These are phyloP conservation scores for Leptonema lineaticorne DNA, from an alignment of 1,140 invertebrate species.

Conservation along the genomic window DNA sequence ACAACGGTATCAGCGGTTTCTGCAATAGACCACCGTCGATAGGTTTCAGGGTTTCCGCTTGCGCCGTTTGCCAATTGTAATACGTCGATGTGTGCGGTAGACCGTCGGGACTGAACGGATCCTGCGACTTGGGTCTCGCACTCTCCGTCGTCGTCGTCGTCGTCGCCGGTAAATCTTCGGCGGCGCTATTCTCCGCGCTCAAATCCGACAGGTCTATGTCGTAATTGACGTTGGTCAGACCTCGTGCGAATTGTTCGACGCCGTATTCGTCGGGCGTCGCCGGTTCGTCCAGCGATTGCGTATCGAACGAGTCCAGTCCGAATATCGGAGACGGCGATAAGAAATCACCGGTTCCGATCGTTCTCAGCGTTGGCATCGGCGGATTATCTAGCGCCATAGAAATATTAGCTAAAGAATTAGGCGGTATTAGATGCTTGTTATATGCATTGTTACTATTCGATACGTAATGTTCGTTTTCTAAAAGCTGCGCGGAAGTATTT, in stretches of 20 bases:
- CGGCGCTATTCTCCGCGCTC: constrained; percentile 66
- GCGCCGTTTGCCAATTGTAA: constrained; percentile 37
- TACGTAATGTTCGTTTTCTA: background rate
- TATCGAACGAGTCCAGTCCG: constrained; percentile 55
- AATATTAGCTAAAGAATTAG: constrained; percentile 43
- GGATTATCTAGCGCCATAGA: constrained; percentile 34
- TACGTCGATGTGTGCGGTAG: constrained; percentile 42
- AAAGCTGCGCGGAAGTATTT: background rate
- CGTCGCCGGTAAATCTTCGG: constrained; percentile 57
- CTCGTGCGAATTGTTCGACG: constrained; percentile 54
- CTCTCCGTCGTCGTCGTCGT: constrained; percentile 28
- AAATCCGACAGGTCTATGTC: constrained; percentile 71
- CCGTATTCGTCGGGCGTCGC: constrained; percentile 61
- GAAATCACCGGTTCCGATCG: constrained; percentile 50
- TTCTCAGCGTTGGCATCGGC: constrained; percentile 38
- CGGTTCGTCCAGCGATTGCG: constrained; percentile 57
- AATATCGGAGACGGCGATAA: constrained; percentile 58
- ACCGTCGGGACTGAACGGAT: constrained; percentile 49
- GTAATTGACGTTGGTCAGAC: constrained; percentile 69
- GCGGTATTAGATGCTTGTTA: constrained; percentile 48
- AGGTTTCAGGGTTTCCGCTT: constrained; percentile 24
- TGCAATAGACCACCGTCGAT: background rate
- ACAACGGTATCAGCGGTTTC: constrained; percentile 14
- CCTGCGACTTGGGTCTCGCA: constrained; percentile 40
- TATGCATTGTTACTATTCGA: background rate